These are phyloP conservation scores for Anagyrus pseudococci DNA, from an alignment of 2,888 invertebrate genomes.

Conservation along the genomic window DNA sequence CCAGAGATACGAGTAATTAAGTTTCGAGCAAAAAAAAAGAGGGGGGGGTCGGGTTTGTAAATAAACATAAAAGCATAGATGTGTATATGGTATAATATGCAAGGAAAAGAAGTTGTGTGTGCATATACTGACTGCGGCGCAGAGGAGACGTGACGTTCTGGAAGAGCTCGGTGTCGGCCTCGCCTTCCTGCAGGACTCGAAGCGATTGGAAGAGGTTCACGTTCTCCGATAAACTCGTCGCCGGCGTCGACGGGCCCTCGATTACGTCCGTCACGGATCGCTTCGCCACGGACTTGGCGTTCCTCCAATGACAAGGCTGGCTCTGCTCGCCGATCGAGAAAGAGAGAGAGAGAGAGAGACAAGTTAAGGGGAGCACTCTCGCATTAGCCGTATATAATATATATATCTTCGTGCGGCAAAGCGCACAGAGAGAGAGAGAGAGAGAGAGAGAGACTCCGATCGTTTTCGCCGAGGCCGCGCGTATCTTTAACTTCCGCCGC, in stretches of 20 bases:
- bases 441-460: too few species aligned
- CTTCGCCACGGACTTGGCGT: slow-evolving; percentile 80
- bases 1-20: too few species aligned
- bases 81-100: neutral
- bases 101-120: neutral
- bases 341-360: too few species aligned
- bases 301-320: slow-evolving; percentile 93
- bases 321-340: too few species aligned
- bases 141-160: slow-evolving; percentile 56
- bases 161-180: slow-evolving; percentile 70
- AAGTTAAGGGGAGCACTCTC: too few species aligned
- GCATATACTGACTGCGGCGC: slow-evolving; percentile 49
- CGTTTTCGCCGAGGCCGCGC: too few species aligned
- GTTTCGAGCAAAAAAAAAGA: neutral
- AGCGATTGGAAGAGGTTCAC: slow-evolving; percentile 89
- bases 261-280: slow-evolving; percentile 70
- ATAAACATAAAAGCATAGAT: neutral
- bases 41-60: too few species aligned
- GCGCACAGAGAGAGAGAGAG: too few species aligned
- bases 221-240: slow-evolving; percentile 78
- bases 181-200: slow-evolving; percentile 85
- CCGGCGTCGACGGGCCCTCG: slow-evolving; percentile 59
- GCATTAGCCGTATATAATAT: too few species aligned
- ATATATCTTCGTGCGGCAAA: too few species aligned
- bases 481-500: too few species aligned